These are phyloP conservation scores for Helicoverpa armigera DNA, from an alignment of 1,140 invertebrate species.

Conservation along the genomic window DNA sequence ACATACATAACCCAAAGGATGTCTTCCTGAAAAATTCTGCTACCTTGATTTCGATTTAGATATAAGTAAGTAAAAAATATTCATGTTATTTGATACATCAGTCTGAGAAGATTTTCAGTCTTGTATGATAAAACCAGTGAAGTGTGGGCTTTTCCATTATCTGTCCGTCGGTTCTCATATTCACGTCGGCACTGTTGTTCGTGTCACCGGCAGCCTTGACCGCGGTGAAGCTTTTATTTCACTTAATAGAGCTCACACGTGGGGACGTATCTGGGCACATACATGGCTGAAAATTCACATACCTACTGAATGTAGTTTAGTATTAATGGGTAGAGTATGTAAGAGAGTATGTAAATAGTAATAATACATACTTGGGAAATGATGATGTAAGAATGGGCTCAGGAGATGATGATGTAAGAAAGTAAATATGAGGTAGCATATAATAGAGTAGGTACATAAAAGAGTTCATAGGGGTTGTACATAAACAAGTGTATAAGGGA, in stretches of 20 bases:
- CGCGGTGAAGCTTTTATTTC: constrained; percentile 38
- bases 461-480: too few species aligned
- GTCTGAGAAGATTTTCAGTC: neutral
- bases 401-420: too few species aligned
- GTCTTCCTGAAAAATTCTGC: neutral
- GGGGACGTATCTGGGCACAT: neutral
- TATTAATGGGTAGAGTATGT: too few species aligned
- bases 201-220: constrained; percentile 41
- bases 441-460: too few species aligned
- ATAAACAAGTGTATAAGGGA: too few species aligned
- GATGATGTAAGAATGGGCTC: too few species aligned
- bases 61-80: neutral
- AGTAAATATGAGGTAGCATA: too few species aligned
- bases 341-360: too few species aligned
- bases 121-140: constrained; percentile 29
- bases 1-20: too few species aligned
- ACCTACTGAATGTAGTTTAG: too few species aligned
- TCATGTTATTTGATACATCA: constrained; percentile 27
- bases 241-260: constrained; percentile 36
- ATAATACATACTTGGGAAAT: too few species aligned
- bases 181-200: constrained; percentile 1
- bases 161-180: constrained; percentile 6
- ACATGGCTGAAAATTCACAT: too few species aligned
- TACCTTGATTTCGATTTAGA: constrained; percentile 5
- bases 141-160: constrained; percentile 26